These are phyloP conservation scores for Dolichomitus sp. DNA, from an alignment of 2,888 invertebrate species.

Conservation along the genomic window DNA sequence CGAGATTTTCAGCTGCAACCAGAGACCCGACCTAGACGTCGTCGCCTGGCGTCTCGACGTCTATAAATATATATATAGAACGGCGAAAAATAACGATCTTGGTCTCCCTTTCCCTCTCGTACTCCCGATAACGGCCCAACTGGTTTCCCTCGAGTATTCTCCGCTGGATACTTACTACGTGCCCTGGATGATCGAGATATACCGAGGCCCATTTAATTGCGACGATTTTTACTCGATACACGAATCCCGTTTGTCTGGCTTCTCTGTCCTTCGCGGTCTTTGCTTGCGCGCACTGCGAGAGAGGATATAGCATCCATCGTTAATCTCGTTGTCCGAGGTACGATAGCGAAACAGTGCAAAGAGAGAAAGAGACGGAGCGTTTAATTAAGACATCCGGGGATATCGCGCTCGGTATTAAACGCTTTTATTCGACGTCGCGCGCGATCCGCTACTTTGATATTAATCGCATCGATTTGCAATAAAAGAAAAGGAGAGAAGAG, in stretches of 20 bases:
- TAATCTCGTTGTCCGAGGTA: constrained; percentile 59
- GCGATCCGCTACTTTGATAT: constrained; percentile 52
- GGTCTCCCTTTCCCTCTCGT: constrained; percentile 5
- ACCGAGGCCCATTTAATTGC: constrained; percentile 51
- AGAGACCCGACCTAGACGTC: constrained; percentile 22
- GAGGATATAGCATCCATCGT: constrained; percentile 49
- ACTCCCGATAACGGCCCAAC: constrained; percentile 24
- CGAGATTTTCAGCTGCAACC: constrained; percentile 42
- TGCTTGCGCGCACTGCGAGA: constrained; percentile 3
- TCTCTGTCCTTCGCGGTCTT: constrained; percentile 9
- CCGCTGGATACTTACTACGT: constrained; percentile 25
- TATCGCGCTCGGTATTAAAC: constrained; percentile 50
- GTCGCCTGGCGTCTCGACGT: constrained; percentile 42
- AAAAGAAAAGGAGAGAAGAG: constrained; percentile 33
- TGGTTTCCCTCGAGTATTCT: constrained; percentile 35
- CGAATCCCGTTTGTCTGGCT: constrained; percentile 47
- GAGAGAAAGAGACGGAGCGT: constrained; percentile 37
- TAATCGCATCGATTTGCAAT: constrained; percentile 67
- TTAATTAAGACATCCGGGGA: constrained; percentile 65
- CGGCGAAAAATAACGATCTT: constrained; percentile 5
- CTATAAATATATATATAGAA: background rate
- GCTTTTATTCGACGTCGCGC: constrained; percentile 57
- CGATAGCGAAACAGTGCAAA: constrained; percentile 27
- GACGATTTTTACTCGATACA: constrained; percentile 48
- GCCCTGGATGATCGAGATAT: constrained; percentile 49